Evolutionary conservation across 2,797 vertebrate genomes (phyloP).

Genomic region (Jordanella pulchra): DNA sequence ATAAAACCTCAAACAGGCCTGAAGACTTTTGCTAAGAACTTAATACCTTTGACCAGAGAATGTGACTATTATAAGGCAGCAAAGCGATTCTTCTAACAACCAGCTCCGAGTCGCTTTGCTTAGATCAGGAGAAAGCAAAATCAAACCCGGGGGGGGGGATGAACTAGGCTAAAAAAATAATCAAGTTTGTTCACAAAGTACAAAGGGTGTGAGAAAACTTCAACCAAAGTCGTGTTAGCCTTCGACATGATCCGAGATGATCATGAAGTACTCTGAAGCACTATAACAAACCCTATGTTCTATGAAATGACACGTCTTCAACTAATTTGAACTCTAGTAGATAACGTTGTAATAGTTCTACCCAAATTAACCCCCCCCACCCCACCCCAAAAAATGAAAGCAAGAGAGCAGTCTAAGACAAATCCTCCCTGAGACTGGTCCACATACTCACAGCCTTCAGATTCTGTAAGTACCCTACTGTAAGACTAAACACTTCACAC

Average conservation of each 20-base stretch:
- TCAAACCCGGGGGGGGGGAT: conserved; percentile 1
- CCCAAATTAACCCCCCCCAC: conserved; percentile 18
- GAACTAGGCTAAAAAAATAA: background rate
- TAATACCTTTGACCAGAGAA: background rate
- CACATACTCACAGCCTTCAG: conserved; percentile 53
- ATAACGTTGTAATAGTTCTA: conserved; percentile 26
- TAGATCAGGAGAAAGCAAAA: conserved; percentile 6
- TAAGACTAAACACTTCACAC: conserved; percentile 56
- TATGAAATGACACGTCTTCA: conserved; percentile 13
- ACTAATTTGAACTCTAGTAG: conserved; percentile 25
- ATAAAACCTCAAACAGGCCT: background rate
- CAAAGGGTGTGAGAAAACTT: background rate
- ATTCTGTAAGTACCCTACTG: conserved; percentile 49
- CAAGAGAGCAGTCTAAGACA: conserved; percentile 64
- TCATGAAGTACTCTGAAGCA: background rate
- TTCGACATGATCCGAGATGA: background rate
- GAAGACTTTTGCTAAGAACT: conserved; percentile 6
- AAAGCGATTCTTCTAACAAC: background rate
- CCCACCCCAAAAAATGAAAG: conserved; percentile 48
- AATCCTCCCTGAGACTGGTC: conserved; percentile 73
- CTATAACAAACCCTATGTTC: conserved; percentile 12
- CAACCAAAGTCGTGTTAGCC: background rate
- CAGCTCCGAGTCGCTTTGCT: background rate
- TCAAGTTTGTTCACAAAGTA: background rate
- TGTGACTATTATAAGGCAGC: background rate